Base-by-base conservation (phyloP, 2,888 invertebrate genomes). In the Xestoiulus laeticollis region DNA sequence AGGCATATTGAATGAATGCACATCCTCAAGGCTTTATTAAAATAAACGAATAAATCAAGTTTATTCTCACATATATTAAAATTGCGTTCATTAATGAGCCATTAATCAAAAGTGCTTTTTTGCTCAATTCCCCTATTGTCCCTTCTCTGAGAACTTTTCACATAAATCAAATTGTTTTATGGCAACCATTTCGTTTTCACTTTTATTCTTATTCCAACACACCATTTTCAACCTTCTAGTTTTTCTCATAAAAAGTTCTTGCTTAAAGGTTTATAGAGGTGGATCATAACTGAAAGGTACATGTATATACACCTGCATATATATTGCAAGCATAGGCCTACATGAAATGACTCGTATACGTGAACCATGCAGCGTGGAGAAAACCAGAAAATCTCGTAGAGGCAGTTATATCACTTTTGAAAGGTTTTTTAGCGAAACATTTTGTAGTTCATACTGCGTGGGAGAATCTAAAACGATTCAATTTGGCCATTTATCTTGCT, bases 361-460 rank as follows among this genome's bases (percentile, higher is more conserved):
- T 44, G 44, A 2, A 44, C 8, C n/a, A n/a, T n/a, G 26, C 68
- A 26, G 68, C 68, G 2, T n/a, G 12, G 26, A 26, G 68, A 68
- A 26, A 68, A 68, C 26, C 68, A 68, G 68, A 68, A 68, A 68
- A 26, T 68, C 68, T 68, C 68, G 68, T 26, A 3, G n/a, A 68
- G 12, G 68, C 68, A 26, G 68, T 68, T 68, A 68, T 68, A 26
- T 68, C 68, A 26, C 26, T 68, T 68, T 26, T 68, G 26, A 68
- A 68, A 68, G 68, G n/a, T 2, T 0, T 68, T 68, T 12, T 68
- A 26, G 19, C 26, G 10, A 4, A 22, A 22, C 59, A 26, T 26
- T 68, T 68, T 68, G 26, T 26, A 68, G 22, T 68, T 68, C 68
- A 68, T 68, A 68, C 26, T 68, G 68, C 68, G 68, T 68, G 68